phyloP scores from a whole-genome alignment of 2,888 invertebrate genomes.

The Cantharis rustica region DNA sequence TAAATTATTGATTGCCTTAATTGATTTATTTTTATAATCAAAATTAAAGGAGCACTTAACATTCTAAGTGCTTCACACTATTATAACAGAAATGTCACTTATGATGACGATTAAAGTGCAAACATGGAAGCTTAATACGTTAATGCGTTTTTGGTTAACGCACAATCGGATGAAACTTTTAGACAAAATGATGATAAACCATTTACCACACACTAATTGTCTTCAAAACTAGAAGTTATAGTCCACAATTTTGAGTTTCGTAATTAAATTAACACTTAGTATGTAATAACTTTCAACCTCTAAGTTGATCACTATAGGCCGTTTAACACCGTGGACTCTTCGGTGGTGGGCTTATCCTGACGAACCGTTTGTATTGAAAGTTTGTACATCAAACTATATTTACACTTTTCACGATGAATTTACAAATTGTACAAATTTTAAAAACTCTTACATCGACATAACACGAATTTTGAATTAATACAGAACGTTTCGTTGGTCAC shows the following conservation, averaged over 20 bases:
- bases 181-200: slow-evolving; percentile 13
- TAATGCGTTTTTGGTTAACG: slow-evolving; percentile 14
- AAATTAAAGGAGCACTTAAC: slow-evolving; percentile 6
- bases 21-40: neutral
- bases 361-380: slow-evolving; percentile 5
- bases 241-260: slow-evolving; percentile 5
- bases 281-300: slow-evolving; percentile 21
- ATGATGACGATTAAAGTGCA: slow-evolving; percentile 10
- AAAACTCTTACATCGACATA: neutral
- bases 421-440: slow-evolving; percentile 1
- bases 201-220: slow-evolving; percentile 14
- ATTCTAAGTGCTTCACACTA: slow-evolving; percentile 3
- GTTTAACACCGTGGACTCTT: slow-evolving; percentile 46
- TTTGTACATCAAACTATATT: slow-evolving; percentile 2
- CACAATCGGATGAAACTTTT: slow-evolving; percentile 12
- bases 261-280: slow-evolving; percentile 7
- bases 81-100: slow-evolving; percentile 6
- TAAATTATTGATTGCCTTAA: neutral
- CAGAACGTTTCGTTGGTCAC: neutral
- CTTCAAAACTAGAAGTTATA: slow-evolving; percentile 15
- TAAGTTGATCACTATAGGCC: slow-evolving; percentile 28
- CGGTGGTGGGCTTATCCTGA: slow-evolving; percentile 40
- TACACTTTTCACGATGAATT: slow-evolving; percentile 20
- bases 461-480: neutral
- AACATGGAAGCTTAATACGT: slow-evolving; percentile 11